Base-by-base conservation (phyloP, 2,113 vertebrate genomes). In the Istiophorus platypterus region DNA sequence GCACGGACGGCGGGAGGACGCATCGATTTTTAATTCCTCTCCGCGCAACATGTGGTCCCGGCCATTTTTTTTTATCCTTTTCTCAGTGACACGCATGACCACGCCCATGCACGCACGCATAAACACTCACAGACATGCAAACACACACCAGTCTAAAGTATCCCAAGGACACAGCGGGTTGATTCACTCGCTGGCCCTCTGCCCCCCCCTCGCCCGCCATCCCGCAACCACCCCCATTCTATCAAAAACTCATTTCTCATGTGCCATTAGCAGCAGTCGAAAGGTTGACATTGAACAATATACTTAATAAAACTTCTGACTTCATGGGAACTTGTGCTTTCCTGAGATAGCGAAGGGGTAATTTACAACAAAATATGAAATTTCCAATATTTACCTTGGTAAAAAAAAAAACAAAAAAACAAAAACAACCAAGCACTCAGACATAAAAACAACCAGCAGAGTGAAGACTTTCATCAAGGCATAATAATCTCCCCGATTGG, bases 1-100 rank as follows among this genome's bases (percentile, higher is more conserved):
- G 42, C 64, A 31, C 12, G 0, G 54, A 82, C 74, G 63, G 82
- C 58, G 54, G 26, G 15, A 80, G 63, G 66, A 78, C 45, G 8
- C 76, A 91, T 88, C 73, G 89, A 92, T 91, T 91, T 91, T 80
- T 78, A 80, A 81, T 88, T 87, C 80, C 42, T 91, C 78, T 87
- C 71, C n/a, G 66, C 47, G 13, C 58, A 54, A 82, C 74, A 67
- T 54, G 42, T 56, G 57, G 31, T 51, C 73, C 57, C 27, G 61
- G 18, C 54, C n/a, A n/a, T n/a, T n/a, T 77, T 72, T 34, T 27
- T 49, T 69, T 3, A n/a, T 68, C 68, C 42, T 54, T 69, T 31
- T 68, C 31, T 82, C 14, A 26, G 58, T 72, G 34, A 14, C 47
- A 14, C 47, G 20, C 45, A 31, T 37, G 41, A 80, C 49, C 64